Conservation (phyloP, 23 tunicate genomes). For the Phallusia fumigata region DNA sequence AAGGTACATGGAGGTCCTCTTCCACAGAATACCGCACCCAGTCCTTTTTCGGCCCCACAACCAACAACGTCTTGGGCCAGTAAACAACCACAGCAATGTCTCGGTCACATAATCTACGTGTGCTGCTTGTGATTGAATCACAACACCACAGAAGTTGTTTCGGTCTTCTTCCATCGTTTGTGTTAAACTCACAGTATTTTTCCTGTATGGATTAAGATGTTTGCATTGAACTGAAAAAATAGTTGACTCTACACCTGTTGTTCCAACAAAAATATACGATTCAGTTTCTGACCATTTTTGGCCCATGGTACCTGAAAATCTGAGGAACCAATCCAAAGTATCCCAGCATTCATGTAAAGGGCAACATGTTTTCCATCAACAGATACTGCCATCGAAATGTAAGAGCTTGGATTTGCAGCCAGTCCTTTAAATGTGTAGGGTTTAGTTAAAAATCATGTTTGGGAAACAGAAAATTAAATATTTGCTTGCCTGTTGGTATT, state of each 20-base stretch:
- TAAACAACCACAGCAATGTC: slow-evolving; percentile 68
- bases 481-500: slow-evolving; percentile 46
- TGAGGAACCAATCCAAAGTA: slow-evolving; percentile 84
- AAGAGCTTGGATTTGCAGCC: slow-evolving; percentile 41
- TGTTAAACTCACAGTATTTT: slow-evolving; percentile 87
- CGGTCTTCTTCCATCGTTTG: slow-evolving; percentile 70
- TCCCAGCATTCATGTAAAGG: slow-evolving; percentile 68
- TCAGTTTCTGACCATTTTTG: too few relatives aligned
- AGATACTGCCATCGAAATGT: slow-evolving; percentile 60
- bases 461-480: too few relatives aligned
- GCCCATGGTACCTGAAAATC: slow-evolving; percentile 66
- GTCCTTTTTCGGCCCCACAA: slow-evolving; percentile 64
- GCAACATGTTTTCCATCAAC: slow-evolving; percentile 83
- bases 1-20: slow-evolving; percentile 23
- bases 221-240: too few relatives aligned
- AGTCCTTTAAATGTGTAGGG: slow-evolving; percentile 11
- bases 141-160: slow-evolving; percentile 85
- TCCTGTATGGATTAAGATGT: slow-evolving; percentile 27
- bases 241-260: too few relatives aligned
- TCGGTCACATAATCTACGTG: not conserved
- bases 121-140: slow-evolving; percentile 25
- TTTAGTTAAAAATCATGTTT: too few relatives aligned
- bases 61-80: slow-evolving; percentile 55
- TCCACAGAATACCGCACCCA: slow-evolving; percentile 73
- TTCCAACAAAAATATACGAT: too few relatives aligned